Conservation (phyloP, 2,888 invertebrate species). For the Panopea generosa region DNA sequence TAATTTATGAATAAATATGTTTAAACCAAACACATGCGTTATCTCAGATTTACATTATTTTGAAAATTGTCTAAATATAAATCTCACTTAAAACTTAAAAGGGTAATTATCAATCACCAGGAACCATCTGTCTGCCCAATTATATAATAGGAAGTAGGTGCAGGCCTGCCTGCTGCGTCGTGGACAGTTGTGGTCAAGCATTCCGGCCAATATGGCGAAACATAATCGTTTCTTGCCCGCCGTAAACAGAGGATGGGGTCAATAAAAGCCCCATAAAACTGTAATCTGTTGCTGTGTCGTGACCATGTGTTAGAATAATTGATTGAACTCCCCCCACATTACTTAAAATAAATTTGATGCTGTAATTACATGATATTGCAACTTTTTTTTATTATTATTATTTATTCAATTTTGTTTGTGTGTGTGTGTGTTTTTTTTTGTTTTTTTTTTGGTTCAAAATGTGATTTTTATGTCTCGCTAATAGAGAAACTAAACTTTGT, state of each 20-base stretch:
- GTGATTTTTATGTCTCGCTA: no score
- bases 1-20: no score
- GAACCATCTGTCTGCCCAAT: conserved; percentile 12
- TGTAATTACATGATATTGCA: conserved; percentile 15
- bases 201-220: conserved; percentile 38
- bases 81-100: no score
- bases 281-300: conserved; percentile 35
- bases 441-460: no score
- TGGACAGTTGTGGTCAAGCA: conserved; percentile 10
- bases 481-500: no score
- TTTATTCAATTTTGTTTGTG: no score
- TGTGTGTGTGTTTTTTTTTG: no score
- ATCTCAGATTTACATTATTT: no score
- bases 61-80: no score
- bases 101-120: no score
- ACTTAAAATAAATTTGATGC: conserved; percentile 9
- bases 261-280: conserved; percentile 51
- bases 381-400: background rate
- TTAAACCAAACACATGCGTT: no score
- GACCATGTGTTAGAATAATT: conserved; percentile 28
- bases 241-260: conserved; percentile 15
- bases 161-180: background rate
- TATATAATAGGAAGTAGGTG: conserved; percentile 21
- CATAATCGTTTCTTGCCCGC: conserved; percentile 41
- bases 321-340: conserved; percentile 15